Conservation (phyloP, 2,113 vertebrate species). For the Rhinolophus ferrumequinum region DNA sequence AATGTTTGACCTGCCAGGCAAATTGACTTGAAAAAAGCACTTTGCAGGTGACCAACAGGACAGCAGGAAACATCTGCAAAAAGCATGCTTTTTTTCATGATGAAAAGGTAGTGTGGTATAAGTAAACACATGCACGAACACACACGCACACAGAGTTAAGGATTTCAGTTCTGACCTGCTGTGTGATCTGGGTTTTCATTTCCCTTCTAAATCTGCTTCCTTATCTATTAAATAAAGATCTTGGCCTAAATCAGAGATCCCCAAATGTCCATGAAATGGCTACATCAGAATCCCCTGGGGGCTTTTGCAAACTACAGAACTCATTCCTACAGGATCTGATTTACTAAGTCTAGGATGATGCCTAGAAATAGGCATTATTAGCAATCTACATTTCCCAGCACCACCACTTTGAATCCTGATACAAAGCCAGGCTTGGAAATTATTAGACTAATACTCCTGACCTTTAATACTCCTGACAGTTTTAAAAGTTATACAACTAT, state of each 20-base stretch:
- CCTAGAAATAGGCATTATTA: not conserved
- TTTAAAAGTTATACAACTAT: conserved; percentile 35
- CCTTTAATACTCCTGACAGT: not conserved
- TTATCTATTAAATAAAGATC: not conserved
- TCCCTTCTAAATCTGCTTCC: not conserved
- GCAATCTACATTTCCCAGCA: not conserved
- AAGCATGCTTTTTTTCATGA: not conserved
- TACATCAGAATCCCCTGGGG: not conserved
- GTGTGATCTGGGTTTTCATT: not conserved
- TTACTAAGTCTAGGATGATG: not conserved
- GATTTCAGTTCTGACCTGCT: conserved; percentile 2
- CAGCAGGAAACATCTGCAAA: not conserved
- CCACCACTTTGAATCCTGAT: conserved; percentile 12
- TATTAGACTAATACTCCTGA: conserved; percentile 35
- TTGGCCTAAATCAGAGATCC: conserved; percentile 16
- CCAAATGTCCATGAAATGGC: conserved; percentile 32
- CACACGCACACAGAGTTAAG: not conserved
- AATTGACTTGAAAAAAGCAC: not conserved
- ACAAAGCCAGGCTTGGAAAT: conserved; percentile 6
- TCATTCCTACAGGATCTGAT: not conserved
- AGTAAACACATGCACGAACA: not conserved
- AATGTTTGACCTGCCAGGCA: conserved; percentile 4
- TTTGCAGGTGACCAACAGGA: not conserved
- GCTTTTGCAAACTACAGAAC: not conserved
- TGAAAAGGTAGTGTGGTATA: not conserved